Percentiles rank a stretch among this genome's conserved stretches.
Evolutionary conservation across 23 tunicate species (phyloP).

Genomic region (Trididemnum nubilum): DNA sequence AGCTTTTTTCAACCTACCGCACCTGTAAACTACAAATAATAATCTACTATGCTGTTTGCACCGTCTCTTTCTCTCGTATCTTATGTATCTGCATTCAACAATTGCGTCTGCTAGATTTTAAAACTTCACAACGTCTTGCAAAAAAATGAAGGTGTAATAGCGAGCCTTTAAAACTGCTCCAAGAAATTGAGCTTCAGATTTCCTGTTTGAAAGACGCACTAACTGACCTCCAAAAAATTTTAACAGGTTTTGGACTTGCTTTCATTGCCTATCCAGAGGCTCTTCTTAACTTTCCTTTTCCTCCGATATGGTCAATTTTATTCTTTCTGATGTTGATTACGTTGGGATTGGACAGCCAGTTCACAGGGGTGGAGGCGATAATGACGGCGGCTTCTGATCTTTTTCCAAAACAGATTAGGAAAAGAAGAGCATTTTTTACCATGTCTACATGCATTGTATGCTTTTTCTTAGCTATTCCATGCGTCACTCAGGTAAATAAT

Average conservation of each 20-base stretch:
- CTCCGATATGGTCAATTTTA: slow-evolving; percentile 68
- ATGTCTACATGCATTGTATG: slow-evolving; percentile 26
- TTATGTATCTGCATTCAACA: too few relatives aligned
- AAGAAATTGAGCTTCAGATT: too few relatives aligned
- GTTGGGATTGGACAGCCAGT: slow-evolving; percentile 80
- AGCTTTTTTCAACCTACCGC: too few relatives aligned
- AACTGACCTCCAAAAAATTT: too few relatives aligned
- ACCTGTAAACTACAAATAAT: too few relatives aligned
- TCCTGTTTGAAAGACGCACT: too few relatives aligned
- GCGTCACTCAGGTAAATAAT: slow-evolving; percentile 52
- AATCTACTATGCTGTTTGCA: too few relatives aligned
- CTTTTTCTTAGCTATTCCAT: slow-evolving; percentile 65
- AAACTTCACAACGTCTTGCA: too few relatives aligned
- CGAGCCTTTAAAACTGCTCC: too few relatives aligned
- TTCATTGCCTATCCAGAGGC: slow-evolving; percentile 85
- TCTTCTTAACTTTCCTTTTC: slow-evolving; percentile 52
- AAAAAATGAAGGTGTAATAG: too few relatives aligned
- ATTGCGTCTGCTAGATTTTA: too few relatives aligned
- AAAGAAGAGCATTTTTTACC: slow-evolving; percentile 38
- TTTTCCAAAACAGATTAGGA: slow-evolving; percentile 59
- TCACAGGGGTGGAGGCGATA: slow-evolving; percentile 68
- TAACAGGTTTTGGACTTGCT: slow-evolving; percentile 68
- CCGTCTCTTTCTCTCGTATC: too few relatives aligned
- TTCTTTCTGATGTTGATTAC: slow-evolving; percentile 83
- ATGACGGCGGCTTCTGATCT: slow-evolving; percentile 67